Percentiles rank a stretch among this genome's conserved stretches.
phyloP scores from a whole-genome alignment of 2,797 vertebrate genomes.

The Ammospiza maritima region DNA sequence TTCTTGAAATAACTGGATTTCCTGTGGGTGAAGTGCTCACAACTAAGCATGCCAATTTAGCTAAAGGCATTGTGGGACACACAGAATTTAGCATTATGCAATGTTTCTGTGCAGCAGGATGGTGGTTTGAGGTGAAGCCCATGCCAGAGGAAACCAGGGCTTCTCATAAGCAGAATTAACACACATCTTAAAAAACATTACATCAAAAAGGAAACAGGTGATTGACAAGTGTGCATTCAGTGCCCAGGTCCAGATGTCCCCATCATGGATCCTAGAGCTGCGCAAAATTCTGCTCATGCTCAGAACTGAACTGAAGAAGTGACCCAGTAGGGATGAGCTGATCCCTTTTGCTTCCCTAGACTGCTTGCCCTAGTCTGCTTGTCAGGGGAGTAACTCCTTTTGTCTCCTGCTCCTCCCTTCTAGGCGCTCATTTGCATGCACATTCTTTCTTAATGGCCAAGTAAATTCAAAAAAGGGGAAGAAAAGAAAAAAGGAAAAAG shows the following conservation, averaged over 20 bases:
- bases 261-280: neutral
- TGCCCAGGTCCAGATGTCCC: neutral
- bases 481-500: neutral
- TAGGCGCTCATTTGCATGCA: neutral
- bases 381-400: neutral
- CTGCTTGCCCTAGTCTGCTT: too few relatives aligned
- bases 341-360: neutral
- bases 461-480: neutral
- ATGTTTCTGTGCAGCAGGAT: neutral
- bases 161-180: neutral
- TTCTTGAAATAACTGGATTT: neutral
- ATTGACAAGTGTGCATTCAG: rapidly evolving
- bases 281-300: rapidly evolving
- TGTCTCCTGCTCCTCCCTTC: neutral
- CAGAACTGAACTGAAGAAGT: neutral
- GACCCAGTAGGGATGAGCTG: rapidly evolving
- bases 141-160: neutral
- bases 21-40: neutral
- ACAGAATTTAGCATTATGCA: neutral
- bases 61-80: neutral
- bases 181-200: neutral
- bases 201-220: neutral
- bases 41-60: neutral
- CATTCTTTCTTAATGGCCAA: neutral
- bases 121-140: neutral